These are phyloP conservation scores for Anarhynchus alexandrinus DNA, from an alignment of 2,113 vertebrate species.

Conservation along the genomic window DNA sequence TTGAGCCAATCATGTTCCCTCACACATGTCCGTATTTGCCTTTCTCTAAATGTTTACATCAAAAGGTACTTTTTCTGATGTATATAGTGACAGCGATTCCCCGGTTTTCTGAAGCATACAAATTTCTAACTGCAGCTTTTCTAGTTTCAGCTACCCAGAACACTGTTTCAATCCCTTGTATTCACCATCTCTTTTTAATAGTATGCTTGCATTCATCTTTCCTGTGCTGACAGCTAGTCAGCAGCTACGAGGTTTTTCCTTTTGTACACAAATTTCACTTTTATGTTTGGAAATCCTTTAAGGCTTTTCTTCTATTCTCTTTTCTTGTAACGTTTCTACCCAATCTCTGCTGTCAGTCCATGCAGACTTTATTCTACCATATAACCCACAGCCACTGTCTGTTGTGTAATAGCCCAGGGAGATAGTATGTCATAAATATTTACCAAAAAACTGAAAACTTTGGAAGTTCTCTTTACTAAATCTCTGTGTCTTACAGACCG, in stretches of 20 bases:
- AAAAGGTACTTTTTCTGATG: background rate
- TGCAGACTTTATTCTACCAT: accelerated
- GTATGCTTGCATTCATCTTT: background rate
- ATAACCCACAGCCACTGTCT: background rate
- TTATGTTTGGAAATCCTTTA: background rate
- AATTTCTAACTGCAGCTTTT: background rate
- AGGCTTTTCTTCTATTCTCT: background rate
- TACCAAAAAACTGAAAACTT: background rate
- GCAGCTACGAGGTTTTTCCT: background rate
- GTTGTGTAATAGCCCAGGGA: background rate
- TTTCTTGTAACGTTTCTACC: background rate
- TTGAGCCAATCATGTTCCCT: background rate
- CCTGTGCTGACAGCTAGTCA: background rate
- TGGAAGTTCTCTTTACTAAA: background rate
- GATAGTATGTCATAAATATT: background rate
- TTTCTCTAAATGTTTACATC: background rate
- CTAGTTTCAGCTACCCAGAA: background rate
- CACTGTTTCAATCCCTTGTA: background rate
- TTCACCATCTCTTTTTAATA: background rate
- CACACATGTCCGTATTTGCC: background rate
- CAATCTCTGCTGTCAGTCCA: background rate
- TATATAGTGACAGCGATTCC: background rate
- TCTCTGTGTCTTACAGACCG: slow-evolving; percentile 79
- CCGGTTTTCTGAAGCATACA: background rate
- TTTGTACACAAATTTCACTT: background rate